phyloP scores from a whole-genome alignment of 2,888 invertebrate genomes.

The Dicyrtoma fusca region DNA sequence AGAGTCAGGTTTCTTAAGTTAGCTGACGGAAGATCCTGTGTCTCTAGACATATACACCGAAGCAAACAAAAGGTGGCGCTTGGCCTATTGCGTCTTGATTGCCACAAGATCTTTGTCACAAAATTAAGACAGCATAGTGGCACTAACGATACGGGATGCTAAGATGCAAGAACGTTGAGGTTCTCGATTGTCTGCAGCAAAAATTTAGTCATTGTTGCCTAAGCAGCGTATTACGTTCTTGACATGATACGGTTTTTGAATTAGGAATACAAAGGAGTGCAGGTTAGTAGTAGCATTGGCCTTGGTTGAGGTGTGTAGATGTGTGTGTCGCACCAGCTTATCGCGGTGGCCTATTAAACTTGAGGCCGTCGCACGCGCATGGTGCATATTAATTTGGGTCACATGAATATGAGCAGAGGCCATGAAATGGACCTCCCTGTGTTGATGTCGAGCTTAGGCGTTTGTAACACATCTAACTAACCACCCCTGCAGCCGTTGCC shows the following conservation, averaged over 20 bases:
- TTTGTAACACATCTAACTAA: too few species aligned
- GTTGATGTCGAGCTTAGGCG: too few species aligned
- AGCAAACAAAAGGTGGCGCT: not conserved
- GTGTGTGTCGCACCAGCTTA: not conserved
- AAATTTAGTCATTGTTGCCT: not conserved
- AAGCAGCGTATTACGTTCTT: not conserved
- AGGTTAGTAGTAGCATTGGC: not conserved
- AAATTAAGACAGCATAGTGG: not conserved
- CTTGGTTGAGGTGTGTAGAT: too few species aligned
- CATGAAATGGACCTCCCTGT: too few species aligned
- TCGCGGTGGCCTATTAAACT: not conserved
- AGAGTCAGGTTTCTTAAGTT: too few species aligned
- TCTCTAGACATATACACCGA: not conserved
- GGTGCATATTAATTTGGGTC: constrained; percentile 13
- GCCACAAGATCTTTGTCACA: constrained; percentile 7
- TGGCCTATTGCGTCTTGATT: not conserved
- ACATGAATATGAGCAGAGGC: not conserved
- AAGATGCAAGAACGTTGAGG: not conserved
- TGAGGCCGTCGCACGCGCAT: not conserved
- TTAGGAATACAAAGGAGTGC: not conserved
- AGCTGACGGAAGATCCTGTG: not conserved
- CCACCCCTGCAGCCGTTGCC: too few species aligned
- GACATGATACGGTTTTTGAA: not conserved
- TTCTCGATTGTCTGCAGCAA: not conserved
- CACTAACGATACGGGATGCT: not conserved